Percentiles rank a stretch among this genome's conserved stretches.
These are phyloP conservation scores for Rhinopithecus roxellana DNA, from an alignment of 2,113 vertebrate genomes.

Conservation along the genomic window DNA sequence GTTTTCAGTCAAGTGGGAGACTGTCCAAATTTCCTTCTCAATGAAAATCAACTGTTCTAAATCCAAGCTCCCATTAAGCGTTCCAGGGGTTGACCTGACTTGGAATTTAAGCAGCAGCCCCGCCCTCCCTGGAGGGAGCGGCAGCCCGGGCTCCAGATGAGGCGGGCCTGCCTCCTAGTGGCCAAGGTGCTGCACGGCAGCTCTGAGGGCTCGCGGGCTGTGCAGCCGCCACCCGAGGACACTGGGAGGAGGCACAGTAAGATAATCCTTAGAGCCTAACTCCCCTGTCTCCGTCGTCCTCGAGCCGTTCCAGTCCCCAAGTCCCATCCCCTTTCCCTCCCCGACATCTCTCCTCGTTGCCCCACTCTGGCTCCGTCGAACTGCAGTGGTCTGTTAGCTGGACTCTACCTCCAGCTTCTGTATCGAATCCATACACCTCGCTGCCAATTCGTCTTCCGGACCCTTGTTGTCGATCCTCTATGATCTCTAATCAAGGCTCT, in stretches of 20 bases:
- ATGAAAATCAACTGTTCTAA: background rate
- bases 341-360: background rate
- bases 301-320: background rate
- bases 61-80: background rate
- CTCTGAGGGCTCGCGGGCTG: background rate
- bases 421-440: background rate
- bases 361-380: fast-evolving
- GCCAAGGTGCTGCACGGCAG: background rate
- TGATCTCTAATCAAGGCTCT: background rate
- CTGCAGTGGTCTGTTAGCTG: background rate
- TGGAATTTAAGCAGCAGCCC: background rate
- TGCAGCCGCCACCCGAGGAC: background rate
- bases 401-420: background rate
- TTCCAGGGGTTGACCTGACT: background rate
- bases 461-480: background rate
- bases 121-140: background rate
- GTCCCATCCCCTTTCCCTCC: background rate
- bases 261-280: background rate
- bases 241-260: background rate
- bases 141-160: background rate
- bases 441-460: background rate
- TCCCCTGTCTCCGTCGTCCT: background rate
- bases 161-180: conserved; percentile 68
- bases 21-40: background rate
- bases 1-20: background rate